A percentile compares a stretch with the other conserved stretches of the same genome.
These are phyloP conservation scores for Cephus spinipes DNA, from an alignment of 2,888 invertebrate species.

Conservation along the genomic window DNA sequence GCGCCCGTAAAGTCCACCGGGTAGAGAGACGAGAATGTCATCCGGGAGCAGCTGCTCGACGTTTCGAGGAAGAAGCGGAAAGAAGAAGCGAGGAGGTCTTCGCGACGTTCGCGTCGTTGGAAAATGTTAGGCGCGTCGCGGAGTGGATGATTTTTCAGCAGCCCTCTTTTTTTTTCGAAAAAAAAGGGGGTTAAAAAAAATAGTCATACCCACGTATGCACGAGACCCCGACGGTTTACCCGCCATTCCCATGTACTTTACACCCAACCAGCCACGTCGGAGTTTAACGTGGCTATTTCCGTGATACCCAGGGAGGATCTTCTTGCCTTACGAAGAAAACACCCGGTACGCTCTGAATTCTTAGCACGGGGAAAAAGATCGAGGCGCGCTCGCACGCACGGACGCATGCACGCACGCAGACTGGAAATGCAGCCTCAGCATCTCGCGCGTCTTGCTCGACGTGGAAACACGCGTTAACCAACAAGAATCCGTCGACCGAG, in stretches of 20 bases:
- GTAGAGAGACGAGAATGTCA: constrained; percentile 4
- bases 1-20: constrained; percentile 8
- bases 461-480: constrained; percentile 8
- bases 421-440: constrained; percentile 10
- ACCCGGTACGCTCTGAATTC: constrained; percentile 8
- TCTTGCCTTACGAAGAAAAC: constrained; percentile 1
- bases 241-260: too few species aligned
- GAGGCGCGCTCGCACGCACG: neutral
- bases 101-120: neutral
- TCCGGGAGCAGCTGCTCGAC: constrained; percentile 8
- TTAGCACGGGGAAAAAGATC: neutral
- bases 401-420: neutral
- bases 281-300: neutral
- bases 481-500: neutral
- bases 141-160: constrained; percentile 4
- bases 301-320: neutral
- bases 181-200: neutral
- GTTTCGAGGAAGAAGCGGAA: neutral
- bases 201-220: neutral
- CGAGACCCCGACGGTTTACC: too few species aligned
- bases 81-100: too few species aligned
- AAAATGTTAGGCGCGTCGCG: neutral
- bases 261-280: neutral
- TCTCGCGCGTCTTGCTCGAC: constrained; percentile 8
- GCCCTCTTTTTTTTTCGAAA: neutral